Percentiles rank a stretch among this genome's conserved stretches.
These are phyloP conservation scores for Hemichromis elongatus DNA, from an alignment of 2,113 vertebrate species.

Conservation along the genomic window DNA sequence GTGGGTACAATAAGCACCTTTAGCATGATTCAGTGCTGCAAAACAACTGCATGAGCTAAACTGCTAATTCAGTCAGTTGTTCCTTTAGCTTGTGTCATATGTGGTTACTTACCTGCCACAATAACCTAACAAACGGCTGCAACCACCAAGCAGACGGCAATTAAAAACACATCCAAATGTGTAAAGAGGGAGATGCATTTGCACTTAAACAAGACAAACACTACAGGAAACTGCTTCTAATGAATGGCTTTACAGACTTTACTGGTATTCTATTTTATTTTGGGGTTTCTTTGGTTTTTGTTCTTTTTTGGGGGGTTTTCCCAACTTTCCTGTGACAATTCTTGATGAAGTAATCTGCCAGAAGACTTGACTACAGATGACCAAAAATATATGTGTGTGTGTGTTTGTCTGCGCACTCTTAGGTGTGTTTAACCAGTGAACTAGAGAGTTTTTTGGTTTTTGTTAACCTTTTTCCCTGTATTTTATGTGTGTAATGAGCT, in stretches of 20 bases:
- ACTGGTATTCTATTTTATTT: not conserved
- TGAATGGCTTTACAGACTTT: not conserved
- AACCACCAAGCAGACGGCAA: not conserved
- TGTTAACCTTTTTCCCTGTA: slow-evolving; percentile 40
- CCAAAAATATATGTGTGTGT: not conserved
- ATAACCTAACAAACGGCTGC: not conserved
- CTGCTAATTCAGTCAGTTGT: not conserved
- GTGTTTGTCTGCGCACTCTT: not conserved
- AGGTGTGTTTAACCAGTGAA: slow-evolving; percentile 27
- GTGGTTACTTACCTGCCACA: not conserved
- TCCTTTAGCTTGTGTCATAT: not conserved
- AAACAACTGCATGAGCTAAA: slow-evolving; percentile 20
- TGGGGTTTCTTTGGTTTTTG: rapidly evolving
- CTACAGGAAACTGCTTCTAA: slow-evolving; percentile 23
- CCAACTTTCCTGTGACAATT: not conserved
- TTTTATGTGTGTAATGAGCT: slow-evolving; percentile 58
- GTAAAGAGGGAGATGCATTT: not conserved
- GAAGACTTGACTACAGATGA: slow-evolving; percentile 1
- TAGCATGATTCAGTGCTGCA: slow-evolving; percentile 2
- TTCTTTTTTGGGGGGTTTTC: no score
- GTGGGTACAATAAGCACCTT: not conserved
- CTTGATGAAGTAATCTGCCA: not conserved
- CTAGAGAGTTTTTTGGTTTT: not conserved
- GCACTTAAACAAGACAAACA: slow-evolving; percentile 34
- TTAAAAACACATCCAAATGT: not conserved